Evolutionary conservation across 2,888 invertebrate species (phyloP).

Genomic region (Patella ulyssiponensis): DNA sequence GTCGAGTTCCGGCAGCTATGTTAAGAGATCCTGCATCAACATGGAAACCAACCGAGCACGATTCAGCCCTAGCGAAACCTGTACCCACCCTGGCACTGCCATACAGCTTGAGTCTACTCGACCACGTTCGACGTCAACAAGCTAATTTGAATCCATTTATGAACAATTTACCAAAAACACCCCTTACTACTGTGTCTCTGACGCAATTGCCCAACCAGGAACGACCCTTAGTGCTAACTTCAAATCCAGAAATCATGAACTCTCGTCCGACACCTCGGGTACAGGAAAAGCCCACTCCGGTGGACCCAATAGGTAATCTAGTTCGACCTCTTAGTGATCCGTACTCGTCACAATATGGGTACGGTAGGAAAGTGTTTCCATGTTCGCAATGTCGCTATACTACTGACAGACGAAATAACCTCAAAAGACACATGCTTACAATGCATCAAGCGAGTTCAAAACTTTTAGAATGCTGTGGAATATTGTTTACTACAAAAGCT

Average conservation of each 20-base stretch:
- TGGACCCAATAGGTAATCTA: conserved; percentile 25
- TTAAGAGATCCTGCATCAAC: conserved; percentile 1
- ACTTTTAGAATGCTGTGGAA: conserved; percentile 71
- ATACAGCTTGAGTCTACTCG: conserved; percentile 21
- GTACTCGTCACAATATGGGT: conserved; percentile 35
- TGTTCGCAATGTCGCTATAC: conserved; percentile 70
- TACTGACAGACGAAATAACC: conserved; percentile 72
- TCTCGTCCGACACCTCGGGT: neutral
- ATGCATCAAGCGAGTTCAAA: conserved; percentile 72
- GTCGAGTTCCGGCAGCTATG: conserved; percentile 15
- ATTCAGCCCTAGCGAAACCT: conserved; percentile 6
- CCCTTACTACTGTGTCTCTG: conserved; percentile 11
- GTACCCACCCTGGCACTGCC: conserved; percentile 16
- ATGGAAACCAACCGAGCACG: conserved; percentile 14
- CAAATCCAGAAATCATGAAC: neutral
- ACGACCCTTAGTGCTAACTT: conserved; percentile 11
- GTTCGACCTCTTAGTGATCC: conserved; percentile 31
- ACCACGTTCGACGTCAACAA: conserved; percentile 24
- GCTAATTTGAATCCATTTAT: conserved; percentile 14
- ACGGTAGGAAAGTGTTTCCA: conserved; percentile 62
- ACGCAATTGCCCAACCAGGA: conserved; percentile 11
- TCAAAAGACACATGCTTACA: conserved; percentile 72
- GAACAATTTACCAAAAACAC: conserved; percentile 8
- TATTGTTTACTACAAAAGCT: conserved; percentile 71
- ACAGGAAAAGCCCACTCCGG: conserved; percentile 7